Base-by-base conservation (phyloP, 2,113 vertebrate species). In the Entomyzon cyanotis region DNA sequence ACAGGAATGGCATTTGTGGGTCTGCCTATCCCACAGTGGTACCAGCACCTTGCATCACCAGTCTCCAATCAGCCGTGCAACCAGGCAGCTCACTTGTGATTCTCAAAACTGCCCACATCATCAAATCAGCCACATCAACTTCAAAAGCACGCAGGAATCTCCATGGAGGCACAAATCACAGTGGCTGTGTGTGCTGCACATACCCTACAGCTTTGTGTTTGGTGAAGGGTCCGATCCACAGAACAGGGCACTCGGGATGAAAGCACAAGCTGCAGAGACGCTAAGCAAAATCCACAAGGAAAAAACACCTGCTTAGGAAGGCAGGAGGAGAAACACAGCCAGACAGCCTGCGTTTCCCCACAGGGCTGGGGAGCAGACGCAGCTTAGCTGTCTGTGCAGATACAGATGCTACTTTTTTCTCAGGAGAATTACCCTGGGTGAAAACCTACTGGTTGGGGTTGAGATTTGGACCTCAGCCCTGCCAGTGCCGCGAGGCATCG, bases 371-470 rank as follows among this genome's bases (percentile, higher is more conserved):
- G 58, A 92, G 69, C 96, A 97, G 95, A 96, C 49, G 0, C 76
- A 84, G 93, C 56, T 96, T 86, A 89, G 83, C 93, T 95, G 90
- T 68, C 81, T 88, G 28, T 3, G 0, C 6, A 53, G 90, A 84
- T 93, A 96, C 83, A 96, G 92, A 97, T 94, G 89, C 92, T 78
- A 6, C 44, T 71, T 93, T 39, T 90, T 60, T 69, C 93, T 73
- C 83, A 58, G 49, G 49, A 92, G 93, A 89, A 84, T 90, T 71
- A 83, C 71, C 58, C 71, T 5, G 16, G 88, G 90, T 63, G 49
- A 93, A 94, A 88, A n/a, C 56, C 30, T 87, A 30, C 92, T 28
- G 56, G 73, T 64, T 18, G 0, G 85, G 60, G 79, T 30, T 81
- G 56, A 90, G 71, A 84, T 82, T 28, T 95, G 86, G 60, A 95